Conservation (phyloP, 2,888 invertebrate genomes). For the Rotaria socialis region DNA sequence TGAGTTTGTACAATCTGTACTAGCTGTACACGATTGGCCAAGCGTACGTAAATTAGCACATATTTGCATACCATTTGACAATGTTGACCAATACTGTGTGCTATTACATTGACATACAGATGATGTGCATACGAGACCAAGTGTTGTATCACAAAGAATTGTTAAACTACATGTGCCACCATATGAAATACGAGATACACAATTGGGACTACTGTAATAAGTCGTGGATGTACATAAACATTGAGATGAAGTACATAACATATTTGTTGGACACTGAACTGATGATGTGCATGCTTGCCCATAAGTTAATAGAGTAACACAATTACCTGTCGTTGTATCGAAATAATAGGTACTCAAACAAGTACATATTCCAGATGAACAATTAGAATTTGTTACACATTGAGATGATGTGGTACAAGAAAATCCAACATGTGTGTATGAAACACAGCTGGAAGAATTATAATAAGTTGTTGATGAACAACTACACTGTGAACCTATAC, state of each 20-base stretch:
- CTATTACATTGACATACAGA: neutral
- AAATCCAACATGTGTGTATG: neutral
- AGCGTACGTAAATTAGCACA: neutral
- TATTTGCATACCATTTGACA: neutral
- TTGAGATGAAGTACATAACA: neutral
- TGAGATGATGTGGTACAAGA: neutral
- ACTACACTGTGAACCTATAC: neutral
- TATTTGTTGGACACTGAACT: neutral
- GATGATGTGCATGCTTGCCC: neutral
- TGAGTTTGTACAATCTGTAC: neutral
- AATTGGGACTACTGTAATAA: neutral
- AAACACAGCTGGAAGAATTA: neutral
- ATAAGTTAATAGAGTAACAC: neutral
- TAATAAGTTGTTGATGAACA: neutral
- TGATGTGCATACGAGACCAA: neutral
- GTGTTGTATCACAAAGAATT: neutral
- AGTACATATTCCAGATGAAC: neutral
- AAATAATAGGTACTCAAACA: neutral
- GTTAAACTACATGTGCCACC: neutral
- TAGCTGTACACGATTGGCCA: neutral
- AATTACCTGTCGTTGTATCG: neutral
- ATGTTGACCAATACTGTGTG: neutral
- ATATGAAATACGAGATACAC: neutral
- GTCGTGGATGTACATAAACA: neutral
- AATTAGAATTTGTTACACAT: neutral